Evolutionary conservation across 2,113 vertebrate species (phyloP).

Genomic region (Gadus chalcogrammus): DNA sequence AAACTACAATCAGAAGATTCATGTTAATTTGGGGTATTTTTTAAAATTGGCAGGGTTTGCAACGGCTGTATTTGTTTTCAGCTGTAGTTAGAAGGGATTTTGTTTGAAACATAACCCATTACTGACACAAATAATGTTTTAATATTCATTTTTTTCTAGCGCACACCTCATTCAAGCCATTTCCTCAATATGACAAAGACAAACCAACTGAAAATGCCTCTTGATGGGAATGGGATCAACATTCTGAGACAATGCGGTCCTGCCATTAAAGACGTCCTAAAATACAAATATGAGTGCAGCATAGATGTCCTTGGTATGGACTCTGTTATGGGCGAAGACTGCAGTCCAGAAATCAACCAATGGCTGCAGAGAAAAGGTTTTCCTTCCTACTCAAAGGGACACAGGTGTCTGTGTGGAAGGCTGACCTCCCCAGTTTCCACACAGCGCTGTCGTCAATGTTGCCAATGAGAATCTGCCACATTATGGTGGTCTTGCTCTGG

Average conservation of each 20-base stretch:
- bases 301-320: constrained; percentile 38
- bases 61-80: no score
- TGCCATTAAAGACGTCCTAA: constrained; percentile 58
- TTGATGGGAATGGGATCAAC: constrained; percentile 21
- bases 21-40: no score
- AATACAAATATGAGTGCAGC: constrained; percentile 72
- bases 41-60: no score
- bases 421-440: constrained; percentile 74
- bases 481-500: constrained; percentile 73
- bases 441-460: constrained; percentile 84
- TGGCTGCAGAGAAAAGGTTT: constrained; percentile 50
- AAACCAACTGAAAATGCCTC: neutral
- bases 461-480: constrained; percentile 76
- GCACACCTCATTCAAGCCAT: neutral
- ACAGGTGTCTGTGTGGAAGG: constrained; percentile 79
- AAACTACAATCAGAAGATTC: no score
- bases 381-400: constrained; percentile 37
- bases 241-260: constrained; percentile 46
- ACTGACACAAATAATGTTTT: neutral
- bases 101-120: neutral
- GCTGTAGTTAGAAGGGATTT: no score
- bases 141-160: neutral
- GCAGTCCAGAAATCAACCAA: rapidly evolving
- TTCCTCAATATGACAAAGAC: constrained; percentile 22
- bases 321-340: rapidly evolving